Percentiles rank a stretch among this genome's conserved stretches.
These are phyloP conservation scores for Sakesphorus luctuosus DNA, from an alignment of 2,113 vertebrate species.

Conservation along the genomic window DNA sequence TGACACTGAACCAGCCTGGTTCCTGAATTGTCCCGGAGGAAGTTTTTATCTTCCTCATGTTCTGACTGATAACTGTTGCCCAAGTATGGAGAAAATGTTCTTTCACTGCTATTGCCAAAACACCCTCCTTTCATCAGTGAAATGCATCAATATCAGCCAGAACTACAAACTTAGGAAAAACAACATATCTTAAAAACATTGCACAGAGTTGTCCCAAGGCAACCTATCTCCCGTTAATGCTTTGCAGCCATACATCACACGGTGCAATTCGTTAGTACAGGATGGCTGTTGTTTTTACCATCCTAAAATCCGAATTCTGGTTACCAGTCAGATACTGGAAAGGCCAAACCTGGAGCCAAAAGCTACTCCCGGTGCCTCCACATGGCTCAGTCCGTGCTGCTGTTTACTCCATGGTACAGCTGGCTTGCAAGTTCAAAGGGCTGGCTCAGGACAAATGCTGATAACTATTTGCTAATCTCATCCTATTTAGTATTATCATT, in stretches of 20 bases:
- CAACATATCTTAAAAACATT: neutral
- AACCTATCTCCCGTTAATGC: neutral
- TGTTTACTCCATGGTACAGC: neutral
- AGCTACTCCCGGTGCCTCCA: neutral
- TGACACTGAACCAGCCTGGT: rapidly evolving
- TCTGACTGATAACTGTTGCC: neutral
- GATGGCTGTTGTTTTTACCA: neutral
- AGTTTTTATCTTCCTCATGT: neutral
- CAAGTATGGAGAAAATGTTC: neutral
- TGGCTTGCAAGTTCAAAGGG: neutral
- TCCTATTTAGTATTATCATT: neutral
- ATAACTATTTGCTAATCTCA: neutral
- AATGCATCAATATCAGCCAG: neutral
- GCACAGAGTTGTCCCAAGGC: neutral
- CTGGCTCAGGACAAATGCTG: neutral
- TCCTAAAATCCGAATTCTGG: neutral
- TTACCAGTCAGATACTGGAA: neutral
- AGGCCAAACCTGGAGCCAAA: neutral
- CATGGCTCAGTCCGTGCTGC: neutral
- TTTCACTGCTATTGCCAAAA: neutral
- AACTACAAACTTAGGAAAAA: neutral
- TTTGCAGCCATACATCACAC: neutral
- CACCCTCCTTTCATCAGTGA: neutral
- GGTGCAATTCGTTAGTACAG: neutral
- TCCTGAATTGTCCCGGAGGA: neutral